Conservation (phyloP, 2,797 vertebrate species). For the Pipistrellus pygmaeus region DNA sequence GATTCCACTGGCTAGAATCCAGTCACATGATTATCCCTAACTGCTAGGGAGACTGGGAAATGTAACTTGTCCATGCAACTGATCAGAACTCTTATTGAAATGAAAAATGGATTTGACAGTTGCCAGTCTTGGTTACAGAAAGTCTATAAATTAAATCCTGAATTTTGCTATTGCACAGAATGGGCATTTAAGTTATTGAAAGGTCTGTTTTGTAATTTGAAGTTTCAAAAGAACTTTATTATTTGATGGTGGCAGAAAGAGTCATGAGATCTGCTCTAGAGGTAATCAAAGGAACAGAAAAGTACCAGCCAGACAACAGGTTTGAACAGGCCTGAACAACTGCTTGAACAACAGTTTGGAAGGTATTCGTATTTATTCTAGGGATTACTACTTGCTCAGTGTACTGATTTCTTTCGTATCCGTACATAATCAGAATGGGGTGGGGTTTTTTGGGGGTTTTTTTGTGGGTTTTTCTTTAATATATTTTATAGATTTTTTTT, state of each 20-base stretch:
- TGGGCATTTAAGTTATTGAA: not conserved
- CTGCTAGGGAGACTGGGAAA: not conserved
- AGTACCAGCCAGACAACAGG: not conserved
- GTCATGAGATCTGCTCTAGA: not conserved
- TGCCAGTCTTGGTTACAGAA: not conserved
- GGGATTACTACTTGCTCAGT: not conserved
- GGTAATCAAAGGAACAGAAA: not conserved
- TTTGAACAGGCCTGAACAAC: not conserved
- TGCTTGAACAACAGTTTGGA: not conserved
- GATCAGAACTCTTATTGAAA: not conserved
- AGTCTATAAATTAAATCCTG: not conserved
- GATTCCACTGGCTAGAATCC: not conserved
- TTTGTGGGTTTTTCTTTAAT: too few species aligned
- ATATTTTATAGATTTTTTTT: too few species aligned
- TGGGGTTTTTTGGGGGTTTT: too few species aligned
- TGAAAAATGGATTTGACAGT: not conserved
- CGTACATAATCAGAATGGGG: not conserved
- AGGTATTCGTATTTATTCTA: not conserved
- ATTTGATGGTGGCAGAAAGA: not conserved
- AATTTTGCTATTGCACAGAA: conserved; percentile 34
- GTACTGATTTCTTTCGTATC: not conserved
- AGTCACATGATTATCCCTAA: not conserved
- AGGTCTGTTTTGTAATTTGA: not conserved
- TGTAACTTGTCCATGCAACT: not conserved
- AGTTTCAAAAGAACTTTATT: not conserved